These are phyloP conservation scores for Ischnura elegans DNA, from an alignment of 2,888 invertebrate species.

Conservation along the genomic window DNA sequence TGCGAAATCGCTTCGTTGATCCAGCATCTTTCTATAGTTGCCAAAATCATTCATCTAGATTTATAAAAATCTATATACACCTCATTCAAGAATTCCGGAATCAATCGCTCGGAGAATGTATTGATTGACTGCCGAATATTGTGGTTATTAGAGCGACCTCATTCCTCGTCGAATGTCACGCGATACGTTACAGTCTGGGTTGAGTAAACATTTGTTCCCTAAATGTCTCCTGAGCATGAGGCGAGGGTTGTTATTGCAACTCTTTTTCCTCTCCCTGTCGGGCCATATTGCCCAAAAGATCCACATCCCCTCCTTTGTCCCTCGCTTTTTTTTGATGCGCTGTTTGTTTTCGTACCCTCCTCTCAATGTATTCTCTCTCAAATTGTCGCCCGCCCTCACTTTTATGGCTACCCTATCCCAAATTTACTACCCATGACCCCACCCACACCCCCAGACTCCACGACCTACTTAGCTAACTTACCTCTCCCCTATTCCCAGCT, in stretches of 20 bases:
- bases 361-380: not conserved
- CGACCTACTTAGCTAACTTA: not conserved
- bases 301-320: not conserved
- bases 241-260: not conserved
- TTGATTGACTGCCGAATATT: no score
- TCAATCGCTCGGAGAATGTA: no score
- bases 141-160: no score
- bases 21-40: no score
- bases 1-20: no score
- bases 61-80: no score
- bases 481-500: no score
- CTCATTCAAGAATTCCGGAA: no score
- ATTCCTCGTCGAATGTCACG: not conserved
- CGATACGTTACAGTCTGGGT: not conserved
- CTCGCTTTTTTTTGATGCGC: not conserved
- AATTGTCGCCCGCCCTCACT: not conserved
- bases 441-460: not conserved
- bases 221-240: not conserved
- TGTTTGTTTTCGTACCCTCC: not conserved
- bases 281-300: not conserved
- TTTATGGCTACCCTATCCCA: constrained; percentile 4
- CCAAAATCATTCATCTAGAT: no score
- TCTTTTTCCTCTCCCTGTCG: not conserved
- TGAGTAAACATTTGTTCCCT: not conserved
- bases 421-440: not conserved